Evolutionary conservation across 2,113 vertebrate species (phyloP), one percentile per base, ranked within the genome.

Genomic region (Nothoprocta pentlandii): DNA sequence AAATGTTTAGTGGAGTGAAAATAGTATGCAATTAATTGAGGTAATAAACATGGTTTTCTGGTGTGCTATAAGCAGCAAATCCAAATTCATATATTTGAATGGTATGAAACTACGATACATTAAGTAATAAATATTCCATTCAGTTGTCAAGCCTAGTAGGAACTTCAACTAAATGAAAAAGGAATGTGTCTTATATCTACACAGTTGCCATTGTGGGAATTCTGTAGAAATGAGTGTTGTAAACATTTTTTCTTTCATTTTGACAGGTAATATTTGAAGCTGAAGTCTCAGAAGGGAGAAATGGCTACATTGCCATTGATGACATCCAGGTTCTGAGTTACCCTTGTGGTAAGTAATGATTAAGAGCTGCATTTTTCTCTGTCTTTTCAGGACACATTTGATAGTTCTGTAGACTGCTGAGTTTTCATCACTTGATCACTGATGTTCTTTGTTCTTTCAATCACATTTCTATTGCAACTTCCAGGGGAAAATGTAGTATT

Each of bases 241-340:
- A 96, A 98, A 97, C 93, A 80, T 95, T 95, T 96, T 96, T 95
- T 90, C 28, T 97, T 97, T 96, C 85, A 49, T 97, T 93, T 90
- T 97, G 97, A 93, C 98, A 99, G 99, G 99, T 99, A 96, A 99
- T 99, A 97, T 99, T 99, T 97, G 99, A 99, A 98, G 99, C 99
- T 15, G 99, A 99, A 97, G 98, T 99, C 92, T 99, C 98, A 83
- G 98, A 98, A 96, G 98, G 98, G 85, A 99, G 99, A 98, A 98
- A 97, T 74, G 99, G 99, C 95, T 99, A 99, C 97, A 99, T 99
- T 94, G 99, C 99, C 97, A 99, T 99, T 87, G 99, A 99, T 97
- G 99, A 99, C 97, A 99, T 99, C 96, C 99, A 99, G 97, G 99
- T 99, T 88, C 96, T 99, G 96, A 99, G 99, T 97, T 99, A 99